Conservation (phyloP, 2,113 vertebrate genomes). For the Arenaria interpres region DNA sequence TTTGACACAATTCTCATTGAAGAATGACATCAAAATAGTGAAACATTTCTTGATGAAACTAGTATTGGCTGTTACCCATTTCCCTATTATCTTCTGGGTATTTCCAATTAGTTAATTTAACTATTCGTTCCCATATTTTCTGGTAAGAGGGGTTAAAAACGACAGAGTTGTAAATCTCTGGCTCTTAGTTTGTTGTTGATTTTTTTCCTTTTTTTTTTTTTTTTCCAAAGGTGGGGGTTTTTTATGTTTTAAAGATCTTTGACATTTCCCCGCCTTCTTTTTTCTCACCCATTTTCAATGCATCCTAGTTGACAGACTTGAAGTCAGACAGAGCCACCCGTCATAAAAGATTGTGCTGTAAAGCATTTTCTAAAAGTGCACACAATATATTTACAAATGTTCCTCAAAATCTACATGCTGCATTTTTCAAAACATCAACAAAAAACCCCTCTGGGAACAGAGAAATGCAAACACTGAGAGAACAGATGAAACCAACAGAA, state of each 20-base stretch:
- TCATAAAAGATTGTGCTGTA: neutral
- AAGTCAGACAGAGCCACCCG: neutral
- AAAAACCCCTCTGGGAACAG: neutral
- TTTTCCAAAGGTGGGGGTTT: fast-evolving
- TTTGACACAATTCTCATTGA: fast-evolving
- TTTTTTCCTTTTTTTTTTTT: neutral
- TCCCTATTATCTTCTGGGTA: neutral
- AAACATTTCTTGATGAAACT: neutral
- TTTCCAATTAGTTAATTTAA: neutral
- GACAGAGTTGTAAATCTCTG: neutral
- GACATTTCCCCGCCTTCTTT: neutral
- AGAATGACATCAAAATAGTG: neutral
- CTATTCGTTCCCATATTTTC: neutral
- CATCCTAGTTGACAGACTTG: neutral
- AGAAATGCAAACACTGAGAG: neutral
- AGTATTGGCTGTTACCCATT: neutral
- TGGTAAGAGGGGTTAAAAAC: neutral
- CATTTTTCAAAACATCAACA: slow-evolving; percentile 28
- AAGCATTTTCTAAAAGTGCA: neutral
- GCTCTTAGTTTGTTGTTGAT: neutral
- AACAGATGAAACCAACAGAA: neutral
- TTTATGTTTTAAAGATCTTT: neutral
- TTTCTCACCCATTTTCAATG: neutral
- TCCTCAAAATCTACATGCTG: neutral
- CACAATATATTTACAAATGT: neutral